These are phyloP conservation scores for Strix aluco DNA, from an alignment of 2,113 vertebrate species.

Conservation along the genomic window DNA sequence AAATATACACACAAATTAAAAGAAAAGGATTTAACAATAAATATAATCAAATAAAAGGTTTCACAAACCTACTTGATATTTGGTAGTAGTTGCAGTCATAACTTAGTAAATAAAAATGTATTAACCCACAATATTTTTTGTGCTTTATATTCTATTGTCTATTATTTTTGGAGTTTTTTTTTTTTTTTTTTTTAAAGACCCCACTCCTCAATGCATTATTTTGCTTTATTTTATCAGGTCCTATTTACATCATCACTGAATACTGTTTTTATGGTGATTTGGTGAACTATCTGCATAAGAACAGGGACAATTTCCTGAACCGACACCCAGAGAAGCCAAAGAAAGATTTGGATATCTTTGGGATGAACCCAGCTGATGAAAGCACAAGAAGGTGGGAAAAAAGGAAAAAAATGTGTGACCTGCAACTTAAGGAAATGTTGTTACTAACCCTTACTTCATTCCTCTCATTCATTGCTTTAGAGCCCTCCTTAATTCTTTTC, in stretches of 20 bases:
- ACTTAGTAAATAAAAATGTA: not conserved
- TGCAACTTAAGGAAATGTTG: not conserved
- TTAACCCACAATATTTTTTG: not conserved
- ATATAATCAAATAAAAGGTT: not conserved
- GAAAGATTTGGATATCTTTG: slow-evolving; percentile 96
- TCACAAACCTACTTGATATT: not conserved
- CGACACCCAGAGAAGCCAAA: slow-evolving; percentile 89
- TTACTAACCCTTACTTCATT: not conserved
- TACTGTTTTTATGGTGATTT: slow-evolving; percentile 98
- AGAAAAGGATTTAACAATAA: not conserved
- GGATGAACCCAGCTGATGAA: slow-evolving; percentile 92
- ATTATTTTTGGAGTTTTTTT: not conserved
- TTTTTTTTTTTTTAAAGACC: not conserved
- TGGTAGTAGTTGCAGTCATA: not conserved
- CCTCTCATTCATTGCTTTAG: not conserved
- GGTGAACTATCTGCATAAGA: slow-evolving; percentile 98
- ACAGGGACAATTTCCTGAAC: slow-evolving; percentile 91
- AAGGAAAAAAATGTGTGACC: accelerated
- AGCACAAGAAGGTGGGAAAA: slow-evolving; percentile 89
- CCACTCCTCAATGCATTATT: not conserved
- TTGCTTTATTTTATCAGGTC: slow-evolving; percentile 79
- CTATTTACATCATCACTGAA: slow-evolving; percentile 98
- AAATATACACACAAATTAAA: not conserved
- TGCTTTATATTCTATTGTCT: not conserved
- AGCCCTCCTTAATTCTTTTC: not conserved